These are phyloP conservation scores for Augochlora pura DNA, from an alignment of 1,140 invertebrate genomes.

Conservation along the genomic window DNA sequence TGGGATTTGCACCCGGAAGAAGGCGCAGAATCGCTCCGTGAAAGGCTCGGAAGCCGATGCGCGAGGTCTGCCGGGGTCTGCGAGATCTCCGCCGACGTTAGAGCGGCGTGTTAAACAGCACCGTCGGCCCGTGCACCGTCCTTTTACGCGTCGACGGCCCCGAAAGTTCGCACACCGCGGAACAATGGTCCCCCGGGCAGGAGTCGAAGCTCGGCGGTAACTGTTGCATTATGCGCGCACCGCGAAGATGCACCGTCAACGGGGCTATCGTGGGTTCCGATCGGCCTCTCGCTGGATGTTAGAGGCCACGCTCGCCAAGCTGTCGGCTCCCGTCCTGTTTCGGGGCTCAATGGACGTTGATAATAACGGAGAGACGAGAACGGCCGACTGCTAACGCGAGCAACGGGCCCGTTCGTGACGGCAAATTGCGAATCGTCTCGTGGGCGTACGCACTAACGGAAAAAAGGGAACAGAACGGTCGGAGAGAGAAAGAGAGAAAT, in stretches of 20 bases:
- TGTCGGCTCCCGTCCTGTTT: conserved; percentile 33
- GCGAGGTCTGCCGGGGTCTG: too few relatives aligned
- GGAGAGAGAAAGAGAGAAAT: too few relatives aligned
- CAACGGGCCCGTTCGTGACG: background rate
- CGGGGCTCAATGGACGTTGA: conserved; percentile 22
- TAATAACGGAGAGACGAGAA: conserved; percentile 10
- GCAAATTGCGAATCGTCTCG: conserved; percentile 27
- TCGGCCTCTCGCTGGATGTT: conserved; percentile 61
- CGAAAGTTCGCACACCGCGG: conserved; percentile 54
- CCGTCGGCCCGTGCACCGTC: background rate
- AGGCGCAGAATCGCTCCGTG: background rate
- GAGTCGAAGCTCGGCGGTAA: conserved; percentile 31
- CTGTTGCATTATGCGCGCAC: conserved; percentile 46
- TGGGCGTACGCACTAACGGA: background rate
- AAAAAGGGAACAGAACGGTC: too few relatives aligned
- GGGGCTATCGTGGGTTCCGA: conserved; percentile 63
- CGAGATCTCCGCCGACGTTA: too few relatives aligned
- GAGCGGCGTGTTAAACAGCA: background rate
- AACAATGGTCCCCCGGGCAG: conserved; percentile 54
- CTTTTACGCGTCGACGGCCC: conserved; percentile 32
- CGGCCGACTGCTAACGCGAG: background rate
- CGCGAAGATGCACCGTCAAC: conserved; percentile 53
- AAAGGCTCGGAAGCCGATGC: conserved; percentile 1
- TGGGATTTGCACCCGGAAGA: background rate
- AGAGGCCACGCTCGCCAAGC: conserved; percentile 36